Evolutionary conservation across 2,797 vertebrate species (phyloP).

Genomic region (Sebastes umbrosus): DNA sequence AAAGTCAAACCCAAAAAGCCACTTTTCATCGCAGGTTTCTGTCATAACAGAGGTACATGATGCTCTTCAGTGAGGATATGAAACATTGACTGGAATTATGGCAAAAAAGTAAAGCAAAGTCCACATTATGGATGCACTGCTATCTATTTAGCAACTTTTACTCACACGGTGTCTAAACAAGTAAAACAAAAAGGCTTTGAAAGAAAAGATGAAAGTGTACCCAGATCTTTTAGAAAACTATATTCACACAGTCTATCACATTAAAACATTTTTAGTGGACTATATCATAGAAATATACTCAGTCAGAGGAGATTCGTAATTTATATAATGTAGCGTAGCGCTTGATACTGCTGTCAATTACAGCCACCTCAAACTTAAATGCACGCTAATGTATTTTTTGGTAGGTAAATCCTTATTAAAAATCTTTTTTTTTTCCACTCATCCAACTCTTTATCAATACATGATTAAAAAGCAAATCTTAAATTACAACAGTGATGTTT

Average conservation of each 20-base stretch:
- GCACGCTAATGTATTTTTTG: slow-evolving; percentile 36
- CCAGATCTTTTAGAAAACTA: background rate
- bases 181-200: background rate
- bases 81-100: background rate
- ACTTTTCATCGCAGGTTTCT: background rate
- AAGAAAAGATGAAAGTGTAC: background rate
- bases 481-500: slow-evolving; percentile 72
- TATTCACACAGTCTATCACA: background rate
- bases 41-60: slow-evolving; percentile 22
- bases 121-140: background rate
- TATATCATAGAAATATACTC: background rate
- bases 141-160: background rate
- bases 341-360: slow-evolving; percentile 48
- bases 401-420: slow-evolving; percentile 56
- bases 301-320: background rate
- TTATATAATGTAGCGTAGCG: background rate
- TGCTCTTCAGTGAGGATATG: slow-evolving; percentile 30
- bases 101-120: background rate
- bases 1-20: background rate
- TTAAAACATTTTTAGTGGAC: background rate
- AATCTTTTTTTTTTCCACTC: slow-evolving; percentile 7
- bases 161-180: slow-evolving; percentile 1
- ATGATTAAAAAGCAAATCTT: slow-evolving; percentile 64
- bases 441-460: slow-evolving; percentile 39
- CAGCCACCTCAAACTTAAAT: slow-evolving; percentile 51